These are phyloP conservation scores for Drosophila fungiperda DNA, from an alignment of 2,888 invertebrate species.

Conservation along the genomic window DNA sequence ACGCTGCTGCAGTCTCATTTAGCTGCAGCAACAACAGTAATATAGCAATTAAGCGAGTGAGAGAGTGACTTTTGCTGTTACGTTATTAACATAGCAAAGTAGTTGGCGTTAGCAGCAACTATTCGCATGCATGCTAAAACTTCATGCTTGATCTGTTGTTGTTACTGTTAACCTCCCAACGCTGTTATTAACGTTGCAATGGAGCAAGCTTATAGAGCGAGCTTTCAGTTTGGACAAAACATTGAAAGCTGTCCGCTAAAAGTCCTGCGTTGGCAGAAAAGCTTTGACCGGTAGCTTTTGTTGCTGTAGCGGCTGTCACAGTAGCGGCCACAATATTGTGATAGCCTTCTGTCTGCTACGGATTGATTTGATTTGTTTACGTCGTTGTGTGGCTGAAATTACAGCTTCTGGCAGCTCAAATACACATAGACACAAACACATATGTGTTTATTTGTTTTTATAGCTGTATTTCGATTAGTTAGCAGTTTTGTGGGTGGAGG, in stretches of 20 bases:
- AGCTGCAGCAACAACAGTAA: slow-evolving; percentile 21
- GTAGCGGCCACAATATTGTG: slow-evolving; percentile 38
- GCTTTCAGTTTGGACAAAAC: slow-evolving; percentile 10
- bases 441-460: neutral
- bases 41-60: slow-evolving; percentile 4
- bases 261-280: slow-evolving; percentile 37
- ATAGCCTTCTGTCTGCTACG: neutral
- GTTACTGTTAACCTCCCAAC: slow-evolving; percentile 11
- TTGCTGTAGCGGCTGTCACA: slow-evolving; percentile 30
- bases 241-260: slow-evolving; percentile 32
- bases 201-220: slow-evolving; percentile 18
- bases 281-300: slow-evolving; percentile 40
- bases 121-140: slow-evolving; percentile 4
- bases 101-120: slow-evolving; percentile 9
- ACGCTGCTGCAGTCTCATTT: slow-evolving; percentile 47
- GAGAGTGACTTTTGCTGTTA: slow-evolving; percentile 22
- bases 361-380: slow-evolving; percentile 65
- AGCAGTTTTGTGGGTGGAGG: slow-evolving; percentile 24
- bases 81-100: slow-evolving; percentile 20
- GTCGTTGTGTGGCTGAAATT: slow-evolving; percentile 22
- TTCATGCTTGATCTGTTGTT: slow-evolving; percentile 14
- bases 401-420: slow-evolving; percentile 22
- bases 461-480: slow-evolving; percentile 37
- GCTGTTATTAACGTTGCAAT: slow-evolving; percentile 27
- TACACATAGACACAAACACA: neutral